A percentile compares a stretch with the other conserved stretches of the same genome.
Evolutionary conservation across 2,113 vertebrate genomes (phyloP).

Genomic region (Oplegnathus fasciatus): DNA sequence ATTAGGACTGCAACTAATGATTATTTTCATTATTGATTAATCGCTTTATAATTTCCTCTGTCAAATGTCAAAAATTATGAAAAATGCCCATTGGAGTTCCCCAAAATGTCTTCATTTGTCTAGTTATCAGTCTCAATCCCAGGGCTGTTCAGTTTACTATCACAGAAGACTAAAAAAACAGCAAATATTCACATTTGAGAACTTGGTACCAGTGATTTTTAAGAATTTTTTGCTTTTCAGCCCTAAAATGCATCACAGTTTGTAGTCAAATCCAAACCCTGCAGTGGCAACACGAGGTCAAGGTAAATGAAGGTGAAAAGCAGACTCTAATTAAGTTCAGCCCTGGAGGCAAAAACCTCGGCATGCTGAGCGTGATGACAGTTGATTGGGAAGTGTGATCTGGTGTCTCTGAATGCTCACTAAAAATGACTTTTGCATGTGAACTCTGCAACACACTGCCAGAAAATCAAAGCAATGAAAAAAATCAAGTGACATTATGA

Average conservation of each 20-base stretch:
- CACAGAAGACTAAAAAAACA: neutral
- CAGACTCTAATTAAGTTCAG: conserved; percentile 57
- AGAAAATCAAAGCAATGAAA: conserved; percentile 1
- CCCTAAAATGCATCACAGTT: neutral
- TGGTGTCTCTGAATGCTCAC: conserved; percentile 22
- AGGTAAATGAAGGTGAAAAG: conserved; percentile 56
- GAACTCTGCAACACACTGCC: neutral
- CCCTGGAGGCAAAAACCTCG: conserved; percentile 32
- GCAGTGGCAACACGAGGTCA: conserved; percentile 41
- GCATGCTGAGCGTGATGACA: conserved; percentile 64
- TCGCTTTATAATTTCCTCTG: neutral
- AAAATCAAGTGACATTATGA: neutral
- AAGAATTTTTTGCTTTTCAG: neutral
- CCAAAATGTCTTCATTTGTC: neutral
- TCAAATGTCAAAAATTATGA: neutral
- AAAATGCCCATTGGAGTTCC: neutral
- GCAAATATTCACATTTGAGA: neutral
- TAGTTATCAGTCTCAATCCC: neutral
- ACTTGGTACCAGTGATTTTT: neutral
- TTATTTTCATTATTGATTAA: neutral
- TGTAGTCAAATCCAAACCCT: neutral
- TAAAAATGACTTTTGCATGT: conserved; percentile 37
- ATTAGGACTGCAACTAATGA: neutral
- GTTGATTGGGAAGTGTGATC: conserved; percentile 50
- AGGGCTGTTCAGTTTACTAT: neutral